These are phyloP conservation scores for Siniperca scherzeri DNA, from an alignment of 2,797 vertebrate genomes.

Conservation along the genomic window DNA sequence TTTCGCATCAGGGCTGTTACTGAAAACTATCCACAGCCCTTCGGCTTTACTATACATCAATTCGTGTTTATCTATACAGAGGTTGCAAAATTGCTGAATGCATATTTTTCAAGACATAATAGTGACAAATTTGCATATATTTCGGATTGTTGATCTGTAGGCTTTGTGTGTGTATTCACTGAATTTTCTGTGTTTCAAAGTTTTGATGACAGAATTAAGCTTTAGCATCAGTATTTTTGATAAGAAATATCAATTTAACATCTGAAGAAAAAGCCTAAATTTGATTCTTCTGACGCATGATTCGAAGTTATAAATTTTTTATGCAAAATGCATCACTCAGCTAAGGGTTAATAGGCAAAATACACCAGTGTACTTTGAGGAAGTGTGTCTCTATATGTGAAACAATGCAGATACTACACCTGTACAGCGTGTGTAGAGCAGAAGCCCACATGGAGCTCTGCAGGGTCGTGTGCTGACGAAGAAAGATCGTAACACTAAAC, in stretches of 20 bases:
- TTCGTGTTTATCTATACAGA: slow-evolving; percentile 39
- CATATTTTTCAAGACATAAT: background rate
- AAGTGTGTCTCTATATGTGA: background rate
- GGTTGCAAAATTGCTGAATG: background rate
- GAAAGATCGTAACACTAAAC: slow-evolving; percentile 69
- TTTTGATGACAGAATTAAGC: background rate
- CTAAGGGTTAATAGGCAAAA: background rate
- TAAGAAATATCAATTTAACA: background rate
- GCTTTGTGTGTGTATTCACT: background rate
- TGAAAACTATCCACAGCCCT: slow-evolving; percentile 32
- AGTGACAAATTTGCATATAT: slow-evolving; percentile 3
- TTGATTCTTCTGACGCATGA: background rate
- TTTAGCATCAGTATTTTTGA: background rate
- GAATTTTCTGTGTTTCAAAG: background rate
- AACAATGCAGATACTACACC: slow-evolving; percentile 2
- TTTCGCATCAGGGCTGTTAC: slow-evolving; percentile 41
- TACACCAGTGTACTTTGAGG: too few species aligned
- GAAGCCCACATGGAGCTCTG: slow-evolving; percentile 22
- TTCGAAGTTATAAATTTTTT: background rate
- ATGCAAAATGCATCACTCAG: background rate
- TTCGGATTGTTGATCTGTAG: background rate
- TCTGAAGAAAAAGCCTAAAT: background rate
- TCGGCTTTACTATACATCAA: slow-evolving; percentile 24
- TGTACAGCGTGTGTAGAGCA: slow-evolving; percentile 6
- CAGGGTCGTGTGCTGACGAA: slow-evolving; percentile 42